Base-by-base conservation (phyloP, 1,140 invertebrate genomes). In the Dendroctonus valens region DNA sequence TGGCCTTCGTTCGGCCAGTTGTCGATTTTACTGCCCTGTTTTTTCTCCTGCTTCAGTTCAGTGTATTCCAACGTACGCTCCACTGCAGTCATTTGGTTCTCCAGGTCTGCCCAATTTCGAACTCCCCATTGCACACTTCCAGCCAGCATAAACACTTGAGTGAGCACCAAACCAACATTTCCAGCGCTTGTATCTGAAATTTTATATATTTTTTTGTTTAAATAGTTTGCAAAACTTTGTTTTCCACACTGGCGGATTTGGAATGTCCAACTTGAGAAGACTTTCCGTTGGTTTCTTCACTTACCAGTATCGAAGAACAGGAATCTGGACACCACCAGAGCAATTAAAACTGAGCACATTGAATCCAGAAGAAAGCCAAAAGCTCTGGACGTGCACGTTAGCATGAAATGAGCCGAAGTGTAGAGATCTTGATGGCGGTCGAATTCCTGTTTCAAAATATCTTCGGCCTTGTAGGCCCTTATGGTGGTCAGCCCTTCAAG, bases 401-500 rank as follows among this genome's bases (percentile, higher is more conserved):
- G 87, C 69, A 86, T 78, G 70, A 82, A 86, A 80, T 83, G 88
- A 46, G 86, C 85, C 7, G 86, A 85, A 57, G 87, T 87, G 72
- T 89, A 88, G 12, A 87, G 69, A 74, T 90, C 86, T 85, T 94
- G 89, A 76, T 89, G 86, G 67, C 85, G 86, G 72, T 93, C 90
- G 72, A 93, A 93, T 79, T 93, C 89, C 40, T 86, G 79, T 70
- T 89, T 89, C 6, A 97, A 83, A 66, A 90, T 87, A 69, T 87
- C 81, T 78, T 96, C 85, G 0, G 89, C 89, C 41, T 84, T 82
- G 70, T 91, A 95, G 0, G 94, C 93, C 63, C 95, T 82, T 58
- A 98, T 94, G 0, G 94, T 97, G 0, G 91, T 85, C 37, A 98
- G 80, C 6, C 96, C 96, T 79, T 93, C 91, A 0, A 97, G 79